Base-by-base conservation (phyloP, 2,888 invertebrate species). In the Quadroppia sp. region DNA sequence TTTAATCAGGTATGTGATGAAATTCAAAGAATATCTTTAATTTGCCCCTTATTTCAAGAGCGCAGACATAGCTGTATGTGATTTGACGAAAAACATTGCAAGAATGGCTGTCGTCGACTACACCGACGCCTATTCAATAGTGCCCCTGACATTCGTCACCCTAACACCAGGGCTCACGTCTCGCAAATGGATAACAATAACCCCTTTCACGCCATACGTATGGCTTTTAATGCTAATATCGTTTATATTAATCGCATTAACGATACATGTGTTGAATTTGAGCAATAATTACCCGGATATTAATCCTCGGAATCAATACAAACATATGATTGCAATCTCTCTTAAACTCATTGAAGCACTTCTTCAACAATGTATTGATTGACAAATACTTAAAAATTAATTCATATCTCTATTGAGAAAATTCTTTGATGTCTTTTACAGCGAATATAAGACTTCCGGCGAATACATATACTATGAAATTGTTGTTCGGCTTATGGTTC, bases 31-130 rank as follows among this genome's bases (percentile, higher is more conserved):
- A 23, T 30, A 36, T 53, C 20, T n/a, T 23, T n/a, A 72, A 7
- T 72, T 3, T 25, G 13, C 30, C 11, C 4, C n/a, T 36, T 13
- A 36, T 20, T 32, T 23, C 11, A 53, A 72, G 72, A 64, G n/a
- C 4, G 72, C 72, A 2, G 72, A 72, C 23, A 45, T 72, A 2
- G 72, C 64, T 1, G n/a, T 72, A 1, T 72, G 72, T 61, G 72
- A 64, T 20, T 17, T 72, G 15, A 72, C 56, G 9, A 15, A 23
- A 28, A 72, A 13, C n/a, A 1, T 20, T 36, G 17, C 64, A 13
- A 20, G 72, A 20, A 17, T 36, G 23, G 2, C 32, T 28, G 72
- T 32, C 1, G 69, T 64, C 3, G 72, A 72, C 61, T 72, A 20
- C 20, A 61, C 72, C 0, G 11, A 0, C 1, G 20, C 61, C 20